A percentile compares a stretch with the other conserved stretches of the same genome.
Evolutionary conservation across 1,140 invertebrate genomes (phyloP).

Genomic region (Neodiprion virginianus): DNA sequence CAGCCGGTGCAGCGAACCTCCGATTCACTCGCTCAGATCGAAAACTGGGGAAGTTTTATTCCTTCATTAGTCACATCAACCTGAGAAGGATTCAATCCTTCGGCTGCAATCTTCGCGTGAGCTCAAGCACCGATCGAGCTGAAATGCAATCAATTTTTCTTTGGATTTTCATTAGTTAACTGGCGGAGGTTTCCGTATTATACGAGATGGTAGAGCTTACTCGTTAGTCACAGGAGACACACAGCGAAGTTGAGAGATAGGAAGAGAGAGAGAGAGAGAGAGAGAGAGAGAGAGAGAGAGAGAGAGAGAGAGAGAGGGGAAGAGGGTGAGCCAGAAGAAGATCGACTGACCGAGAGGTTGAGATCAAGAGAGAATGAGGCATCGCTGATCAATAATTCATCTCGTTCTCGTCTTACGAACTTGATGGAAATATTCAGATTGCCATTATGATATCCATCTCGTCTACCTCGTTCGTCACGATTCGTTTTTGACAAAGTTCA

Average conservation of each 20-base stretch:
- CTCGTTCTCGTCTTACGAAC: neutral
- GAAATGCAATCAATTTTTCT: conserved; percentile 24
- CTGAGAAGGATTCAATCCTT: conserved; percentile 46
- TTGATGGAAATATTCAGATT: neutral
- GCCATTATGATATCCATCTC: no score
- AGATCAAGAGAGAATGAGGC: neutral
- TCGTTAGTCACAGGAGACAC: neutral
- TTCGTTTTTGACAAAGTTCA: neutral
- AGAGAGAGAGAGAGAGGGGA: neutral
- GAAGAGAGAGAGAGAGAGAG: neutral
- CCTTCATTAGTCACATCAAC: conserved; percentile 52
- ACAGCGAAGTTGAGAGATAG: neutral
- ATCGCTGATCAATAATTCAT: conserved; percentile 10
- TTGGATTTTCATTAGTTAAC: conserved; percentile 28
- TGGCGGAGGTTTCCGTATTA: conserved; percentile 8
- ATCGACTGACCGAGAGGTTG: neutral
- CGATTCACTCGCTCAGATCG: neutral
- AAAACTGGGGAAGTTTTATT: conserved; percentile 42
- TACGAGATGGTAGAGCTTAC: neutral
- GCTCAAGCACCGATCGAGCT: conserved; percentile 24
- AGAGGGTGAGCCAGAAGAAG: neutral
- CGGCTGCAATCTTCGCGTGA: conserved; percentile 7
- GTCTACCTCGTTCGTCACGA: neutral
- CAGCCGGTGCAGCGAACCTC: neutral
- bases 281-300: neutral